These are phyloP conservation scores for Pocillopora meandrina DNA, from an alignment of 92 coral and sea anemone genomes.

Conservation along the genomic window DNA sequence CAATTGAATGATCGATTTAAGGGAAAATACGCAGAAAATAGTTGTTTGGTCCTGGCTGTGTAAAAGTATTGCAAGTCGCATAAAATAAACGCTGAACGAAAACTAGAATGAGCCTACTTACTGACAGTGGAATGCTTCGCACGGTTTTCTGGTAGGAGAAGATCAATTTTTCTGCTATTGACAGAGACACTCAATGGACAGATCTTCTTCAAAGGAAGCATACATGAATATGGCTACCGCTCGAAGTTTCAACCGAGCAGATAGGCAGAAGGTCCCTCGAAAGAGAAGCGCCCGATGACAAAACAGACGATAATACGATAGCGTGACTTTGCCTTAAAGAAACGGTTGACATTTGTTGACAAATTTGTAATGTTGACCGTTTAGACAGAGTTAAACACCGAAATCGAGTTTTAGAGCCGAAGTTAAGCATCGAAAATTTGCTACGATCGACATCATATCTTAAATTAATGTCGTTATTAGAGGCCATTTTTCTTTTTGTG, in stretches of 20 bases:
- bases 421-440: neutral
- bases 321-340: neutral
- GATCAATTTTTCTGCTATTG: neutral
- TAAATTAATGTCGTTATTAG: neutral
- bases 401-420: too few species aligned
- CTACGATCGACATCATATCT: neutral
- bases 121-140: too few species aligned
- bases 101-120: too few species aligned
- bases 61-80: too few species aligned
- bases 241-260: neutral
- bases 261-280: neutral
- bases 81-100: too few species aligned
- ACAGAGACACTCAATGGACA: neutral
- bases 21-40: too few species aligned
- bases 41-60: too few species aligned
- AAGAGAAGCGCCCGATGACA: neutral
- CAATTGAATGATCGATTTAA: too few species aligned
- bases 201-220: neutral
- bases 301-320: neutral
- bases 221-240: neutral
- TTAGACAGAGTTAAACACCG: neutral
- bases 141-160: neutral
- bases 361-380: neutral
- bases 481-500: conserved; percentile 15
- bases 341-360: neutral